Percentiles rank a stretch among this genome's conserved stretches.
Conservation (phyloP, 1,140 invertebrate species). For the Zaprionus nigranus region DNA sequence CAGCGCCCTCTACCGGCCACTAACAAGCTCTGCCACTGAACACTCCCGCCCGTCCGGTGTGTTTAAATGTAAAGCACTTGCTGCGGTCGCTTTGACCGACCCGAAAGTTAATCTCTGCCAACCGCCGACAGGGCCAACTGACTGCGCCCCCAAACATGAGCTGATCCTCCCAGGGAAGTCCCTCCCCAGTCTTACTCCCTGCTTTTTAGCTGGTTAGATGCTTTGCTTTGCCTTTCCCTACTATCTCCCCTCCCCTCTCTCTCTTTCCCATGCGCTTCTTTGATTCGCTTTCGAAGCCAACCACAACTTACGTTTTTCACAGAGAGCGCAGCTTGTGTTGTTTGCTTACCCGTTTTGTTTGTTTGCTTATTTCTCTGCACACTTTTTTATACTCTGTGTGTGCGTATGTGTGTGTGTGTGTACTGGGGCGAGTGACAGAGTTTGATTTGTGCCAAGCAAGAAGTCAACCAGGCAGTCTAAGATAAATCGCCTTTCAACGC, state of each 20-base stretch:
- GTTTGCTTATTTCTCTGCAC: constrained; percentile 66
- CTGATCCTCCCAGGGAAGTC: not conserved
- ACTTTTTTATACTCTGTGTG: constrained; percentile 72
- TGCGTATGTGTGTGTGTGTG: constrained; percentile 2
- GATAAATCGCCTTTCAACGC: constrained; percentile 83
- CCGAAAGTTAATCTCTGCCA: constrained; percentile 82
- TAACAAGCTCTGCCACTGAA: constrained; percentile 50
- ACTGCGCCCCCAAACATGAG: constrained; percentile 9
- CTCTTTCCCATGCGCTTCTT: not conserved
- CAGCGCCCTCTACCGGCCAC: constrained; percentile 37
- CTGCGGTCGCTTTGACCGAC: constrained; percentile 81
- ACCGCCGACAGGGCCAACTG: constrained; percentile 62
- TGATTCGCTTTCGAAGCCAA: constrained; percentile 44
- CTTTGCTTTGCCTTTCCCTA: constrained; percentile 53
- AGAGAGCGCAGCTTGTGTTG: constrained; percentile 52
- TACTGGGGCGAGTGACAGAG: constrained; percentile 10
- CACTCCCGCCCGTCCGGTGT: constrained; percentile 14
- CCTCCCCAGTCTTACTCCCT: not conserved
- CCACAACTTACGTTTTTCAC: constrained; percentile 77
- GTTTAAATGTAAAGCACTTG: constrained; percentile 82
- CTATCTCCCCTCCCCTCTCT: constrained; percentile 11
- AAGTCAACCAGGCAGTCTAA: constrained; percentile 69
- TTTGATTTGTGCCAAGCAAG: constrained; percentile 47
- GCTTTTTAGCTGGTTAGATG: constrained; percentile 64
- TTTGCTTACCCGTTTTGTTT: constrained; percentile 51